Base-by-base conservation (phyloP, 1,140 invertebrate genomes). In the Gryllus bimaculatus region DNA sequence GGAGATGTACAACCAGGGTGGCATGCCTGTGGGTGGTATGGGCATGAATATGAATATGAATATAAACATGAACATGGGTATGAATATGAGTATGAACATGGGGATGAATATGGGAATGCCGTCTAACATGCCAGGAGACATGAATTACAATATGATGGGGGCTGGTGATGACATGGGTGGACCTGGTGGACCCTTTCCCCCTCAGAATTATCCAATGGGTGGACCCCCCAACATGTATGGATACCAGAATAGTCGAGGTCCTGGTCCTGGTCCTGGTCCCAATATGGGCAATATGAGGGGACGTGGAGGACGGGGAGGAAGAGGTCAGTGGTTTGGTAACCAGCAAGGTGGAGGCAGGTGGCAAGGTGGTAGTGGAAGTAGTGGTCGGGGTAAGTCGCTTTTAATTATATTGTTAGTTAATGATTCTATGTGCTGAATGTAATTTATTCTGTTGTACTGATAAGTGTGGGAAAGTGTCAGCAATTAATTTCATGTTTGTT, bases 211-310 rank as follows among this genome's bases (percentile, higher is more conserved):
- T n/a, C 73, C 73, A 13, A 48, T 82, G 82, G 12, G 82, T 82
- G 8, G 84, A 83, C 47, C 84, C 83, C 18, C 83, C 74, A 75
- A 47, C 10, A 75, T 48, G 82, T 81, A 20, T 20, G 81, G 81
- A 4, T 79, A 81, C 48, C 73, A 76, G n/a, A 80, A 76, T 21
- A 66, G 79, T 78, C 74, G 82, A 83, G 2, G 83, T 80, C 82
- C 86, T 80, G 86, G 90, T 12, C 87, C 88, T 20, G 87, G 88
- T 77, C 85, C 84, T 20, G 82, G 82, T 48, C 85, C 88, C 13
- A 49, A 78, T n/a, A 78, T 47, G 0, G 88, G 89, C 47, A 84
- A 86, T 47, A 83, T 84, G 8, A 85, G 82, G 84, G 85, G 85
- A 6, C 86, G 85, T 8, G 86, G 87, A 85, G 80, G 86, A 47